These are phyloP conservation scores for Eutrigla gurnardus DNA, from an alignment of 2,797 vertebrate species.

Conservation along the genomic window DNA sequence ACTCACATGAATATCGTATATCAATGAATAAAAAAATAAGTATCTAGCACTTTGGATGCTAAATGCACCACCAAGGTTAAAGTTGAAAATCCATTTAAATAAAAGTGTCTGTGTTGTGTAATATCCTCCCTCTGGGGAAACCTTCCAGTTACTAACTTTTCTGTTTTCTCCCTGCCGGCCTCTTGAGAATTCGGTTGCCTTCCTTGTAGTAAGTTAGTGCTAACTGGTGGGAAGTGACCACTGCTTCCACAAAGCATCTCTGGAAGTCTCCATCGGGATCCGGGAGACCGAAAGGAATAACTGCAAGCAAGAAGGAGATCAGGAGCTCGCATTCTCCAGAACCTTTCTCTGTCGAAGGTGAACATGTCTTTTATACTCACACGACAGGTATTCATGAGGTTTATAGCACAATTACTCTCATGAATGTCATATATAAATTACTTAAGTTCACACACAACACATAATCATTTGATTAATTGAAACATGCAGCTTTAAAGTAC, in stretches of 20 bases:
- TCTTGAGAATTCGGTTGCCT: slow-evolving; percentile 50
- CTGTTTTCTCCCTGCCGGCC: slow-evolving; percentile 47
- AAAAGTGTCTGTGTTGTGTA: slow-evolving; percentile 66
- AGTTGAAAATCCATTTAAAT: too few relatives aligned
- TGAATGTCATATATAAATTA: too few relatives aligned
- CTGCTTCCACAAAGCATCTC: slow-evolving; percentile 34
- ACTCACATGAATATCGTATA: too few relatives aligned
- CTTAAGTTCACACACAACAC: too few relatives aligned
- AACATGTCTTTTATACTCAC: slow-evolving; percentile 84
- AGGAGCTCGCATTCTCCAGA: slow-evolving; percentile 37
- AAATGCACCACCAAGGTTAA: too few relatives aligned
- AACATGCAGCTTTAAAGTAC: too few relatives aligned
- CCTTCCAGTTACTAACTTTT: slow-evolving; percentile 38
- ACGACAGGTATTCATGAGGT: slow-evolving; percentile 77
- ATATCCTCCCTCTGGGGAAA: slow-evolving; percentile 41
- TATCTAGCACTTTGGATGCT: too few relatives aligned
- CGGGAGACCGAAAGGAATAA: slow-evolving; percentile 28
- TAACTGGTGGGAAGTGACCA: slow-evolving; percentile 74
- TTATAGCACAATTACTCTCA: too few relatives aligned
- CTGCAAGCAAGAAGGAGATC: slow-evolving; percentile 42
- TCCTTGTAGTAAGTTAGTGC: slow-evolving; percentile 71
- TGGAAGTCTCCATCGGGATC: slow-evolving; percentile 42
- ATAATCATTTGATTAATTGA: too few relatives aligned
- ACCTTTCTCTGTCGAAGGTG: slow-evolving; percentile 76
- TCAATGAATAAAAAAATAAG: too few relatives aligned